Conservation (phyloP, 2,113 vertebrate genomes). For the Sminthopsis crassicaudata region DNA sequence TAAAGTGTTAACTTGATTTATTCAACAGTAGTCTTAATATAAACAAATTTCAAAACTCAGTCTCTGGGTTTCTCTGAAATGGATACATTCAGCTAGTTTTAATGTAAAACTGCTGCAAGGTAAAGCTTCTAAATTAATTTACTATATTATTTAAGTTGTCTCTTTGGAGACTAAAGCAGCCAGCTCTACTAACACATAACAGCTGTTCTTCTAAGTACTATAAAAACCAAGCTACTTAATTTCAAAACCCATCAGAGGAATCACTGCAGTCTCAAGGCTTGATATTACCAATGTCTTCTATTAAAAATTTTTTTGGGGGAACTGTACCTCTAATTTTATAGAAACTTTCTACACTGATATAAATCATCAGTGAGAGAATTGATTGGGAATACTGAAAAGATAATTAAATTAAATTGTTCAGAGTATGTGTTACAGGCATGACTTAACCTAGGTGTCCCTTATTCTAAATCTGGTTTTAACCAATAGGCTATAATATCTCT, state of each 20-base stretch:
- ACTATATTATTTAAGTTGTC: neutral
- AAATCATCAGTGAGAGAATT: neutral
- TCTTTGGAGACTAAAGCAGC: neutral
- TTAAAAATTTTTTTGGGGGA: neutral
- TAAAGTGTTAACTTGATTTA: neutral
- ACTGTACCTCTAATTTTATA: too few relatives aligned
- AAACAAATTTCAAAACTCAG: neutral
- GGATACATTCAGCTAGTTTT: neutral
- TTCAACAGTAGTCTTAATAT: neutral
- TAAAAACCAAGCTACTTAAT: neutral
- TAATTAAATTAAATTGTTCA: too few relatives aligned
- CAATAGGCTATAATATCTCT: neutral
- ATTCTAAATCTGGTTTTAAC: neutral
- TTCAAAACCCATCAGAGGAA: neutral
- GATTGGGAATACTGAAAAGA: neutral
- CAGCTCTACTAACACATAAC: neutral
- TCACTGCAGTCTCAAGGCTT: neutral
- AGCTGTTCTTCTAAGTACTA: neutral
- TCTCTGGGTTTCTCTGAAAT: neutral
- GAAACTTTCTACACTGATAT: neutral
- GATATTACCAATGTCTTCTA: neutral
- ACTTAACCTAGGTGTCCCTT: neutral
- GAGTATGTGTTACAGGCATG: too few relatives aligned
- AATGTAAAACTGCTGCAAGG: neutral
- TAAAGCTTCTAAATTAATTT: constrained; percentile 9